Percentiles rank a stretch among this genome's conserved stretches.
Evolutionary conservation across 2,797 vertebrate genomes (phyloP).

Genomic region (Characodon lateralis): DNA sequence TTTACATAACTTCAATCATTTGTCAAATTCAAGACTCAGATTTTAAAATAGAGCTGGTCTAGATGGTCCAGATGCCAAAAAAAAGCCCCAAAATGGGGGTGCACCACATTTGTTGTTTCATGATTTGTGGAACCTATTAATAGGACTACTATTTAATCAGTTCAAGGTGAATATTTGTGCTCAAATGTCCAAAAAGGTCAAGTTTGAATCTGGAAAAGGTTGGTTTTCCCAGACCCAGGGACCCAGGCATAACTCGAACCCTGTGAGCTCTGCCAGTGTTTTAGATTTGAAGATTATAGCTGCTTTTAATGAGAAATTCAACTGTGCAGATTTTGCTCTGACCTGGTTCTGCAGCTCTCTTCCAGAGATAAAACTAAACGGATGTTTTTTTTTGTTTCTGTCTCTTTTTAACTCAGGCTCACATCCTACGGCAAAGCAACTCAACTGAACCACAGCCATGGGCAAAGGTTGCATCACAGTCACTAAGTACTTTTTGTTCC

Average conservation of each 20-base stretch:
- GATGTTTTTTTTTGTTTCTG: constrained; percentile 16
- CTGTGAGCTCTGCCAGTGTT: background rate
- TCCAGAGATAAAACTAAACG: constrained; percentile 6
- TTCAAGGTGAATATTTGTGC: background rate
- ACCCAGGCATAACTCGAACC: background rate
- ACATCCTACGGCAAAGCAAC: background rate
- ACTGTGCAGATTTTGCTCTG: constrained; percentile 33
- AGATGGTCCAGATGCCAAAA: background rate
- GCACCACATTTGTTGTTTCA: background rate
- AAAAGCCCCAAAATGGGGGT: background rate
- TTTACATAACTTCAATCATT: background rate
- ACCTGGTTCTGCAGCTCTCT: constrained; percentile 20
- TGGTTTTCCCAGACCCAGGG: too few species aligned
- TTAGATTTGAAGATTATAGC: constrained; percentile 47
- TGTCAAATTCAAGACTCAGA: background rate
- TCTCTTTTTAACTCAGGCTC: constrained; percentile 5
- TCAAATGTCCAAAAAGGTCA: too few species aligned
- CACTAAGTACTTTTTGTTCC: constrained; percentile 85
- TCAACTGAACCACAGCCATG: constrained; percentile 70
- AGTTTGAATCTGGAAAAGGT: background rate
- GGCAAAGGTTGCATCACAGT: constrained; percentile 82
- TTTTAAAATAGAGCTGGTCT: background rate
- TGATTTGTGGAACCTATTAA: background rate
- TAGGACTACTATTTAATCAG: background rate
- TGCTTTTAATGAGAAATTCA: constrained; percentile 39